A percentile compares a stretch with the other conserved stretches of the same genome.
Conservation (phyloP, 2,113 vertebrate species). For the Caracal caracal region DNA sequence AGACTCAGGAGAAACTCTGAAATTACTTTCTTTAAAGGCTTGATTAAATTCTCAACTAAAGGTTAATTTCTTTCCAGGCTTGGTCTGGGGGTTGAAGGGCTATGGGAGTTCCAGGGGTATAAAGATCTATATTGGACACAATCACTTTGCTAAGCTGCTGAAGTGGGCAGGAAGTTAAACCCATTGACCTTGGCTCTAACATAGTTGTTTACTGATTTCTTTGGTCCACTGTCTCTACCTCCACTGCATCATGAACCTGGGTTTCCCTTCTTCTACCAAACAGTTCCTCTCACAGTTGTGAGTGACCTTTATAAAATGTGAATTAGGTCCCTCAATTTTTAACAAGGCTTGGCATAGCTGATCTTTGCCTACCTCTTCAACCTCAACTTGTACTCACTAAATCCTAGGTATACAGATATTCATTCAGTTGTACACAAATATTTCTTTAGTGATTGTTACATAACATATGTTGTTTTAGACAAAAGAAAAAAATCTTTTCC, state of each 20-base stretch:
- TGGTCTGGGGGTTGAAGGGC: not conserved
- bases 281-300: not conserved
- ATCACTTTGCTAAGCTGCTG: not conserved
- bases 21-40: constrained; percentile 24
- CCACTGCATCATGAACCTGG: not conserved
- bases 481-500: constrained; percentile 6
- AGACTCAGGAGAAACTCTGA: not conserved
- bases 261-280: not conserved
- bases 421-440: not conserved
- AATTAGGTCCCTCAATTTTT: not conserved
- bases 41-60: not conserved
- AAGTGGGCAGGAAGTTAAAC: not conserved
- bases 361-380: not conserved
- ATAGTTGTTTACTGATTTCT: not conserved
- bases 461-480: not conserved
- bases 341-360: not conserved
- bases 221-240: not conserved
- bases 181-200: not conserved
- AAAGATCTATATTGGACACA: not conserved
- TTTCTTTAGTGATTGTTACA: not conserved
- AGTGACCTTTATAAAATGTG: not conserved
- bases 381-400: not conserved
- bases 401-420: not conserved
- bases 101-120: not conserved
- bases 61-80: not conserved